A percentile compares a stretch with the other conserved stretches of the same genome.
phyloP scores from a whole-genome alignment of 2,113 vertebrate species.

The Sceloporus undulatus region DNA sequence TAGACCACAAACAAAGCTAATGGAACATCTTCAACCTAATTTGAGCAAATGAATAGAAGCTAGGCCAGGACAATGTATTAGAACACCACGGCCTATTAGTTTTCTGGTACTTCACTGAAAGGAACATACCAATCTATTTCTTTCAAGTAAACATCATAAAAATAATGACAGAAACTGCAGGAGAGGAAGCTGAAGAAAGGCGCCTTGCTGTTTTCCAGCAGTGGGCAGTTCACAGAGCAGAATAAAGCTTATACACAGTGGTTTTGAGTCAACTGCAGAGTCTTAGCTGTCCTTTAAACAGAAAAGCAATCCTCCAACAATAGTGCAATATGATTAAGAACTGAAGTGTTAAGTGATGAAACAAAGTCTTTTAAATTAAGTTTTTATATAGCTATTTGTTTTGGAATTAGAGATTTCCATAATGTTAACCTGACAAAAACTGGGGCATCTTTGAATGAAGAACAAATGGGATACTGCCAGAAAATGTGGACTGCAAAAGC shows the following conservation, averaged over 20 bases:
- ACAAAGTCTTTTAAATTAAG: neutral
- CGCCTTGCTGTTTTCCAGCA: neutral
- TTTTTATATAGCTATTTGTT: neutral
- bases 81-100: neutral
- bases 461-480: neutral
- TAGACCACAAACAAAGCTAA: neutral
- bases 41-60: neutral
- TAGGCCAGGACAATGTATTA: neutral
- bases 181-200: neutral
- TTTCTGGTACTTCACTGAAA: neutral
- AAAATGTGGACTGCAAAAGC: neutral
- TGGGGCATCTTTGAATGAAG: neutral
- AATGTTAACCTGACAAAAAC: neutral
- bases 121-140: neutral
- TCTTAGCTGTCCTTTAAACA: constrained; percentile 9
- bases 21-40: neutral
- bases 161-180: neutral
- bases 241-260: neutral
- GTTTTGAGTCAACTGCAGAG: neutral
- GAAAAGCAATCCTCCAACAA: neutral
- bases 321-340: neutral
- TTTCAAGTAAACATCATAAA: neutral
- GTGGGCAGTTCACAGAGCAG: neutral
- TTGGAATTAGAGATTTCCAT: neutral
- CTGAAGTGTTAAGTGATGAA: neutral